These are phyloP conservation scores for Branchellion lobata DNA, from an alignment of 2,888 invertebrate species.

Conservation along the genomic window DNA sequence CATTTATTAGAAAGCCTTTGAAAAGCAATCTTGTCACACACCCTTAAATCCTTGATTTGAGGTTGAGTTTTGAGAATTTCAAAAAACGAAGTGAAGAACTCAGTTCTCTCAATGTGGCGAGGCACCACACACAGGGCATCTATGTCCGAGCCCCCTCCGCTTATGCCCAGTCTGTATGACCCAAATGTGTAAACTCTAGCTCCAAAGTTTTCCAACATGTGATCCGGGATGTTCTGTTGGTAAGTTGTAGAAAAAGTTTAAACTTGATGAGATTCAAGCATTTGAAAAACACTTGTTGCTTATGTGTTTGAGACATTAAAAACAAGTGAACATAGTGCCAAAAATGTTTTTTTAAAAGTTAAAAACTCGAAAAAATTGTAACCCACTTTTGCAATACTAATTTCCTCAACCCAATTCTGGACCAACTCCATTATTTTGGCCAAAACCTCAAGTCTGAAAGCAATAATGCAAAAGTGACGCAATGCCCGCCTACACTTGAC, in stretches of 20 bases:
- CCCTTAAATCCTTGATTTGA: slow-evolving; percentile 80
- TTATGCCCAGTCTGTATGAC: slow-evolving; percentile 85
- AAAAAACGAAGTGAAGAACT: slow-evolving; percentile 94
- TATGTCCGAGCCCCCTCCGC: slow-evolving; percentile 94
- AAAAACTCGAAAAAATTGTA: background rate
- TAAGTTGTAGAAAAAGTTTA: no score
- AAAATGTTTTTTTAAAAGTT: background rate
- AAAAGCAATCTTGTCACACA: no score
- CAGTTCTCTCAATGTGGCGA: slow-evolving; percentile 84
- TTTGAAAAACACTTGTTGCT: no score
- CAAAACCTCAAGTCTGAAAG: slow-evolving; percentile 66
- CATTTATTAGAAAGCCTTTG: no score
- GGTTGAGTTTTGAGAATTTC: slow-evolving; percentile 82
- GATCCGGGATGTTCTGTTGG: slow-evolving; percentile 81
- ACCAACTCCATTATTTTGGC: slow-evolving; percentile 84
- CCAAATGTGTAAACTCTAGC: slow-evolving; percentile 99
- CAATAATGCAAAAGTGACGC: slow-evolving; percentile 32
- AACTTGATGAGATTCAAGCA: no score
- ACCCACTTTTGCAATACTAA: slow-evolving; percentile 73
- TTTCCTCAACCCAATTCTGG: slow-evolving; percentile 88
- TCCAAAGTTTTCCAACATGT: slow-evolving; percentile 81
- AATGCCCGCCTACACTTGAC: no score
- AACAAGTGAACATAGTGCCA: no score
- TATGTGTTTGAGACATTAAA: slow-evolving; percentile 10
- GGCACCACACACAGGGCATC: slow-evolving; percentile 97